Percentiles rank a stretch among this genome's conserved stretches.
phyloP scores from a whole-genome alignment of 2,888 invertebrate species.

The Athetis lepigone region DNA sequence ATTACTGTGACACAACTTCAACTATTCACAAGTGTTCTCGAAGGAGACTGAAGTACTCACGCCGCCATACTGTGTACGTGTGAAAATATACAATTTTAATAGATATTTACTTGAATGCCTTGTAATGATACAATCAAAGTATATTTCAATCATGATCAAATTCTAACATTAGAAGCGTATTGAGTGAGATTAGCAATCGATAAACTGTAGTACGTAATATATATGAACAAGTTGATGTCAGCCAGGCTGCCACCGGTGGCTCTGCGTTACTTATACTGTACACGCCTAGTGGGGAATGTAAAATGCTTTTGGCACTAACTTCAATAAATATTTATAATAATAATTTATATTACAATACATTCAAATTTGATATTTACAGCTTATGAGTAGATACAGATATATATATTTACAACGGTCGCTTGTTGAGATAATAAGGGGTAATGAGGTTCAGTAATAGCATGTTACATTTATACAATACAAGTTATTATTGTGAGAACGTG shows the following conservation, averaged over 20 bases:
- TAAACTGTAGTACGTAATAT: constrained; percentile 60
- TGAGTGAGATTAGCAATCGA: constrained; percentile 75
- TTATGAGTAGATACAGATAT: constrained; percentile 76
- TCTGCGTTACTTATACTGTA: constrained; percentile 72
- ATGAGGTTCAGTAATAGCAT: constrained; percentile 73
- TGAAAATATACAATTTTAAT: constrained; percentile 63
- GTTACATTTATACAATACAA: constrained; percentile 75
- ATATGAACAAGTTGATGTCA: constrained; percentile 51
- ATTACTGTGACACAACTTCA: constrained; percentile 57
- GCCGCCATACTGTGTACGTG: constrained; percentile 52
- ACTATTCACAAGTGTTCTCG: constrained; percentile 59
- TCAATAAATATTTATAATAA: constrained; percentile 84
- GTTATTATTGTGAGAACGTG: constrained; percentile 74
- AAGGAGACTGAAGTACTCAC: constrained; percentile 33
- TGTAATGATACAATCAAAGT: constrained; percentile 59
- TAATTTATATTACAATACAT: constrained; percentile 83
- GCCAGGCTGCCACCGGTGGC: constrained; percentile 57
- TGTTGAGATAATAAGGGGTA: constrained; percentile 69
- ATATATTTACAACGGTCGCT: constrained; percentile 82
- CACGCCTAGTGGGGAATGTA: constrained; percentile 77
- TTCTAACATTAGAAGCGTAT: constrained; percentile 81
- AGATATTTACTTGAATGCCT: constrained; percentile 57
- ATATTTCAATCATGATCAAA: constrained; percentile 69
- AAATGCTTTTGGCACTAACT: constrained; percentile 90
- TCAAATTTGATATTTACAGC: constrained; percentile 87